Evolutionary conservation across 2,797 vertebrate genomes (phyloP).

Genomic region (Pteronotus mesoamericanus): DNA sequence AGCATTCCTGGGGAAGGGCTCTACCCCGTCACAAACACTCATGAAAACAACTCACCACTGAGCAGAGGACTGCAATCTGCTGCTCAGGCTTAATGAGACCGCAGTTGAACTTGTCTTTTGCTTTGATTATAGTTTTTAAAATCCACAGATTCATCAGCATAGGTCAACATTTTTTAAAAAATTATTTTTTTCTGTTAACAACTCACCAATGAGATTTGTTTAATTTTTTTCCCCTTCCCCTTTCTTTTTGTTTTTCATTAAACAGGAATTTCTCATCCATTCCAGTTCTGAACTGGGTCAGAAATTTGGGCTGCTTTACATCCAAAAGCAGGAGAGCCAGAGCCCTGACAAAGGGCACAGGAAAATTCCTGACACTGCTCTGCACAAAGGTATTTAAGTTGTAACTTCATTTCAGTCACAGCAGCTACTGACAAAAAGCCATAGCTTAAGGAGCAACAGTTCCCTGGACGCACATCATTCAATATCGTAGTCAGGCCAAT

Average conservation of each 20-base stretch:
- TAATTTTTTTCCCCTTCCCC: too few species aligned
- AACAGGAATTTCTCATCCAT: constrained; percentile 35
- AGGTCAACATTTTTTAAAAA: constrained; percentile 36
- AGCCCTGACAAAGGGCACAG: constrained; percentile 9
- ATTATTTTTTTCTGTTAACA: background rate
- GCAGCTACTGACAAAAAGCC: constrained; percentile 55
- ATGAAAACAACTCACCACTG: background rate
- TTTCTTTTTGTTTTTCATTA: constrained; percentile 21
- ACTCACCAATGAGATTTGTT: constrained; percentile 13
- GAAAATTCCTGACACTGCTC: constrained; percentile 3
- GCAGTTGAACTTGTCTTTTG: background rate
- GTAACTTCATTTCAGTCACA: constrained; percentile 55
- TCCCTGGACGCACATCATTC: constrained; percentile 56
- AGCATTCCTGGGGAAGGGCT: constrained; percentile 31
- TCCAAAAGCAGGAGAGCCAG: constrained; percentile 42
- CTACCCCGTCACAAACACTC: constrained; percentile 1
- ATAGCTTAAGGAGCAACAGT: constrained; percentile 26
- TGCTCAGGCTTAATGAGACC: background rate
- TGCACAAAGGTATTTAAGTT: background rate
- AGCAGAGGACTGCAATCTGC: background rate
- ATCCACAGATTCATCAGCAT: background rate
- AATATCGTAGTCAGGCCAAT: constrained; percentile 42
- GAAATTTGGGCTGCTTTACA: constrained; percentile 47
- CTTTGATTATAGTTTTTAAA: background rate
- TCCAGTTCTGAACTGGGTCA: constrained; percentile 59